These are phyloP conservation scores for chimpanzee (Pan troglodytes) DNA, from an alignment of 2,113 vertebrate species.

Conservation along the genomic window DNA sequence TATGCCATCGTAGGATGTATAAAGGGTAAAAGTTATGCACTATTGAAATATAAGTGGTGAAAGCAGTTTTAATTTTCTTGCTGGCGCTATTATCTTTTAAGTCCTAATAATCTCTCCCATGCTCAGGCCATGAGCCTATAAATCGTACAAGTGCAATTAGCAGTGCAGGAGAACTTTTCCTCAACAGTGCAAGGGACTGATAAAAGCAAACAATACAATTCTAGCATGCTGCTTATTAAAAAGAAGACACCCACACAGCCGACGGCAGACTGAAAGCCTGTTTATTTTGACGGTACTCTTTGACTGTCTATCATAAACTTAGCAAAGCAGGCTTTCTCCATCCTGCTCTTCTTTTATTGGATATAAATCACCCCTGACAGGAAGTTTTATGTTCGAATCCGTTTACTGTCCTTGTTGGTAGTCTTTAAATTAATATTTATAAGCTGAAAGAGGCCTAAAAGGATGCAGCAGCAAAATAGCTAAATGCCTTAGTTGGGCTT, in stretches of 20 bases:
- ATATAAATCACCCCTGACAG: constrained; percentile 88
- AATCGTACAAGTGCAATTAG: constrained; percentile 60
- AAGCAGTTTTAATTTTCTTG: constrained; percentile 69
- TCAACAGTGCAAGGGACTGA: constrained; percentile 37
- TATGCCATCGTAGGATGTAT: neutral
- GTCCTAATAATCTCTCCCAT: constrained; percentile 68
- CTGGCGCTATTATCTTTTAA: constrained; percentile 73
- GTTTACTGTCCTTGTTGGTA: constrained; percentile 89
- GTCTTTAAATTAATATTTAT: constrained; percentile 93
- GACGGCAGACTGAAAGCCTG: constrained; percentile 69
- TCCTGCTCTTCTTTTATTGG: constrained; percentile 85
- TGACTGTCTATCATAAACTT: constrained; percentile 88
- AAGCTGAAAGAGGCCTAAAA: constrained; percentile 84
- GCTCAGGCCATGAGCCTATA: constrained; percentile 30
- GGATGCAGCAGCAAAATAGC: constrained; percentile 85
- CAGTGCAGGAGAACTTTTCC: constrained; percentile 64
- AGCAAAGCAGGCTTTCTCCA: constrained; percentile 84
- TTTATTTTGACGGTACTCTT: constrained; percentile 84
- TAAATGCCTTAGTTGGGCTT: constrained; percentile 83
- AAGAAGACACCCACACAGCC: constrained; percentile 62
- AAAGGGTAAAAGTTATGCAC: constrained; percentile 25
- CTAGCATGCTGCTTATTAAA: constrained; percentile 51
- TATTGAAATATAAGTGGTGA: constrained; percentile 53
- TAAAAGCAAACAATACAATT: constrained; percentile 65
- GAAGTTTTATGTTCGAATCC: constrained; percentile 90